Evolutionary conservation across 2,797 vertebrate genomes (phyloP), one percentile per base, ranked within the genome.

Genomic region (Coilia nasus): DNA sequence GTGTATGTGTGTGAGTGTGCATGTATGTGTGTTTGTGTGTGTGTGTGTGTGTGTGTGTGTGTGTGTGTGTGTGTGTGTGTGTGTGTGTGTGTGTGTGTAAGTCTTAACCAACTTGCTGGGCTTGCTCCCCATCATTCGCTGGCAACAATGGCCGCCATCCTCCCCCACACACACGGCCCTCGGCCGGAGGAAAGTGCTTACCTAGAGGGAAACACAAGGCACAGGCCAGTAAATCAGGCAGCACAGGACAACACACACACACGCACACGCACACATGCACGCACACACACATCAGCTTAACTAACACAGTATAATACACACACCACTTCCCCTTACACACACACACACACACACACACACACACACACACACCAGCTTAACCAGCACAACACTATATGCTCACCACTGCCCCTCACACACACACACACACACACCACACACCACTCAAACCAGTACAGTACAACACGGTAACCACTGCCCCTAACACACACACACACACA

Each of bases 21-120:
- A 21, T 14, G 23, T 14, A 23, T 67, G 62, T 67, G 25, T 10
- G 57, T 59, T 5, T 59, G 57, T 19, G 15, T 59, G 57, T 59
- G 57, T 59, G 57, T 19, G 5, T 59, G 57, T 59, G 59, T 62
- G 59, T 62, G 59, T 62, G n/a, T 62, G 59, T 23, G 59, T 23
- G n/a, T 62, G 59, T 28, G 62, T 67, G 62, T 67, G 23, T 14
- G 60, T 25, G 60, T 60, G 59, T n/a, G 62, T 64, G 62, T 12
- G 62, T 64, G 62, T 64, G 23, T 64, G 62, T 28, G 23, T 25
- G 23, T 64, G n/a, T 28, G 23, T 28, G 25, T 14, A 21, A 94
- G 94, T 94, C 94, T 95, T 94, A 93, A 95, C 95, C 94, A 94
- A 93, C 93, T 93, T 93, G 92, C 91, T 90, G 89, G 87, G 28